Base-by-base conservation (phyloP, 1,140 invertebrate genomes). In the Drosophila nikananu region DNA sequence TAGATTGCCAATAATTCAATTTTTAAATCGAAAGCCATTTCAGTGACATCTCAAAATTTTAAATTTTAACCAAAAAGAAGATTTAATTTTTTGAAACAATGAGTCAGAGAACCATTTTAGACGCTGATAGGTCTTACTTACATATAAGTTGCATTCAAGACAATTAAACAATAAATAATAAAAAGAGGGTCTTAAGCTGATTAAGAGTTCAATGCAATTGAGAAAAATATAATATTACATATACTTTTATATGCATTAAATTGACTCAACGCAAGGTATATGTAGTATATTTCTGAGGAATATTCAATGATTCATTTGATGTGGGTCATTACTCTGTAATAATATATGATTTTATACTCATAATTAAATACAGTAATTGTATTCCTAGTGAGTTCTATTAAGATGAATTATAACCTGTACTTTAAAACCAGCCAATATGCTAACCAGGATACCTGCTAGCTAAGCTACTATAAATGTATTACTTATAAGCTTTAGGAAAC, bases 141-240 rank as follows among this genome's bases (percentile, higher is more conserved):
- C 17, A 35, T 15, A 21, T 23, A 17, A 1, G 17, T 17, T 17
- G 13, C 19, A 17, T 37, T 23, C 7, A 37, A 9, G 21, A 4
- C 13, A 35, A 55, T 23, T 23, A 37, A 55, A 17, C 19, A 54
- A 54, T 54, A 35, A 54, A 35, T 32, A 54, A 15, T 21, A 0
- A 15, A 15, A n/a, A 35, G 17, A 9, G 7, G 15, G 13, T 12
- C 32, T 55, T 7, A 23, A 35, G 5, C 19, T 55, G 52, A 55
- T 55, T 37, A 37, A 17, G 19, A 37, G 52, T 55, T 55, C 19
- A 55, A 55, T 23, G 52, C 9, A 54, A 54, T 35, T 21, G 21
- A 35, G 19, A 21, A 37, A 23, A 9, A 37, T 21, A 21, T 8
- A 32, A 5, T 7, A 15, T 32, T 19, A 21, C 7, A 21, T 35